phyloP scores from a whole-genome alignment of 2,888 invertebrate genomes.

The Zelleria hepariella region DNA sequence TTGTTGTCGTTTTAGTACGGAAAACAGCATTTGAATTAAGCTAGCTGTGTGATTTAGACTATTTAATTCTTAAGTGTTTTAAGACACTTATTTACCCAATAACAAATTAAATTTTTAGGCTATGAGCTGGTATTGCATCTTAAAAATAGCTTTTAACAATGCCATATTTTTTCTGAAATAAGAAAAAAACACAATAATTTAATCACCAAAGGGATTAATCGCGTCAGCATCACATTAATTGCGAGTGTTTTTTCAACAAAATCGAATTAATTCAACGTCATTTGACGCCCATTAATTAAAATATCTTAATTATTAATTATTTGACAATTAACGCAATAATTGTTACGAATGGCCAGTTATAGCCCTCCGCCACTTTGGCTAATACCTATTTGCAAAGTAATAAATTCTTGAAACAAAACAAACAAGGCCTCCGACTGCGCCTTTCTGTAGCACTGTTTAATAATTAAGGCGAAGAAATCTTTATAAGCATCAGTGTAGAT shows the following conservation, averaged over 20 bases:
- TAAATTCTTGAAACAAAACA: slow-evolving; percentile 1
- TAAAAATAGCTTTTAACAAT: no score
- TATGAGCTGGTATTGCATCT: no score
- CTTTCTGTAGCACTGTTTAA: background rate
- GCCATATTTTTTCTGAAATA: no score
- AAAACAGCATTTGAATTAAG: no score
- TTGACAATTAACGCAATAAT: background rate
- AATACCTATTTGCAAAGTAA: background rate
- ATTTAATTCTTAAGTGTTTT: no score
- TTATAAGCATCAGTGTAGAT: no score
- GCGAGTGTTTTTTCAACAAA: no score
- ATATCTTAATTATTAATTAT: background rate
- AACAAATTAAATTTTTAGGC: no score
- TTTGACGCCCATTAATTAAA: background rate
- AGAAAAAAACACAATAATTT: no score
- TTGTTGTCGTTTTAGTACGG: background rate
- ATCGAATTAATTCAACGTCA: background rate
- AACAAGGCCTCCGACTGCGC: background rate
- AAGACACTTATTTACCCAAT: no score
- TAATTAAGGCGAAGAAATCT: background rate
- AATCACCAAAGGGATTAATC: background rate
- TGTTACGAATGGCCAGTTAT: background rate
- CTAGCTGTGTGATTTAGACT: no score
- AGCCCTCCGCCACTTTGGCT: background rate
- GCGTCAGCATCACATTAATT: no score